Evolutionary conservation across 2,888 invertebrate species (phyloP).

Genomic region (Xestia sexstrigata): DNA sequence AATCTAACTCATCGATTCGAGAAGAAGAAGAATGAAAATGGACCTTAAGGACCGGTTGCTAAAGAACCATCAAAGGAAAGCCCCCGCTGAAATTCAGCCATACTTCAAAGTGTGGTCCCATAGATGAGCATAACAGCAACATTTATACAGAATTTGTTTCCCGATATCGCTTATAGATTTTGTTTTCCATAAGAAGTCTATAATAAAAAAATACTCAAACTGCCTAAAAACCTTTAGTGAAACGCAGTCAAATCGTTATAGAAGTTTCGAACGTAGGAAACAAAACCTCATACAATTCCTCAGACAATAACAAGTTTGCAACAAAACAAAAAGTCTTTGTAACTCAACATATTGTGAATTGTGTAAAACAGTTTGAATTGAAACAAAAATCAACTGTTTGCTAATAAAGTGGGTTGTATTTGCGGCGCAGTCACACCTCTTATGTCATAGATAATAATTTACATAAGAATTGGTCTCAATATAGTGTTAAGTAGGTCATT

Average conservation of each 20-base stretch:
- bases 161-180: not conserved
- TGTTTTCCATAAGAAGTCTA: not conserved
- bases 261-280: constrained; percentile 10
- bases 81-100: not conserved
- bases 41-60: not conserved
- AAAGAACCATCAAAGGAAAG: too few species aligned
- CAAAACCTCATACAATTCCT: constrained; percentile 17
- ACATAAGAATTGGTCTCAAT: constrained; percentile 17
- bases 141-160: not conserved
- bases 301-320: constrained; percentile 32
- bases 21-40: not conserved
- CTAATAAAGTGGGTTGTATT: constrained; percentile 42
- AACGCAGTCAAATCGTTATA: not conserved
- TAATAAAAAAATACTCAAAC: not conserved
- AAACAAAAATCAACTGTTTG: constrained; percentile 51
- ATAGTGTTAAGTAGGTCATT: constrained; percentile 38
- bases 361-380: constrained; percentile 25
- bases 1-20: too few species aligned
- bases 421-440: constrained; percentile 42
- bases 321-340: constrained; percentile 40
- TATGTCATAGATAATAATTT: constrained; percentile 52
- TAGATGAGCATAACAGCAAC: not conserved
- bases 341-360: constrained; percentile 34
- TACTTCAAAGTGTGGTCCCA: not conserved
- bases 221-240: not conserved